Evolutionary conservation across 2,797 vertebrate species (phyloP).

Genomic region (Sarcophilus harrisii): DNA sequence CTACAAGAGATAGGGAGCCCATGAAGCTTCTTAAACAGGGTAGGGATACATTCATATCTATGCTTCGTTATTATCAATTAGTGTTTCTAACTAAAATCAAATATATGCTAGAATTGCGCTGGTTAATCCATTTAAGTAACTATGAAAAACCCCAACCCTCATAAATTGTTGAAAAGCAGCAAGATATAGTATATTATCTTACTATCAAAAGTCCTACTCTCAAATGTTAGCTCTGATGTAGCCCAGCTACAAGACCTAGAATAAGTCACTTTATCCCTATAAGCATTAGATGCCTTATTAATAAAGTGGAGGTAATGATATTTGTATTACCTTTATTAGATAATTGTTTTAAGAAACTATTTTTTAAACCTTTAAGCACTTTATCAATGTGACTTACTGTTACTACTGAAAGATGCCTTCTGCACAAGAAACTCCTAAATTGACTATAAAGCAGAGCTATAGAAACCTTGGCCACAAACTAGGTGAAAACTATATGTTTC

Average conservation of each 20-base stretch:
- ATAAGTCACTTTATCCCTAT: background rate
- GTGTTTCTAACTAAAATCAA: background rate
- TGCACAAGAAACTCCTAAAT: background rate
- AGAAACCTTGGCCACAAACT: background rate
- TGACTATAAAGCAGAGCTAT: conserved; percentile 14
- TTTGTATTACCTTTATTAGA: background rate
- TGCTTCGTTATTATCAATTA: background rate
- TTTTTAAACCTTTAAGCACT: background rate
- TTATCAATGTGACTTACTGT: background rate
- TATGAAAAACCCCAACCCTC: background rate
- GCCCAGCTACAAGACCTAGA: background rate
- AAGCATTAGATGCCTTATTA: background rate
- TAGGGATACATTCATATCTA: background rate
- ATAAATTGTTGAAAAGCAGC: background rate
- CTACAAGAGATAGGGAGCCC: background rate
- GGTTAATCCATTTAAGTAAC: background rate
- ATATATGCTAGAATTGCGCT: background rate
- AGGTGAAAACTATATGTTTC: background rate
- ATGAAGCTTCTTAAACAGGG: background rate
- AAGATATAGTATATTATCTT: background rate
- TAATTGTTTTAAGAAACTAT: background rate
- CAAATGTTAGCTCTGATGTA: background rate
- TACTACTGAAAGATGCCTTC: background rate
- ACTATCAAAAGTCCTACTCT: background rate
- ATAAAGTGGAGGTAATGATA: background rate